phyloP scores from a whole-genome alignment of 2,888 invertebrate genomes.

The Drosophila trichaetosa region DNA sequence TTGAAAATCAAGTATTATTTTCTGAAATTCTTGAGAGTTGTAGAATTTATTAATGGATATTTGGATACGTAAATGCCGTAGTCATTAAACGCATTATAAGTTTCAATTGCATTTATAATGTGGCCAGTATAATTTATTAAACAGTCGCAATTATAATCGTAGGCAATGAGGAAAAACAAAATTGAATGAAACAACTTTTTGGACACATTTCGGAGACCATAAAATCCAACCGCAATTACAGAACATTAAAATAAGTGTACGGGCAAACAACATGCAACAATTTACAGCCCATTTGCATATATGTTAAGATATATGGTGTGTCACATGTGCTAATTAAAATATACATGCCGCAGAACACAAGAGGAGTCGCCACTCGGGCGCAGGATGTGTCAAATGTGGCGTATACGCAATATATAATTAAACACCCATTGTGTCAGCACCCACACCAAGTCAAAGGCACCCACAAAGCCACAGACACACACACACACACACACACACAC shows the following conservation, averaged over 20 bases:
- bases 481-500: neutral
- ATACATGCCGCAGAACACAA: constrained; percentile 47
- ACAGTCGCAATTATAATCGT: constrained; percentile 31
- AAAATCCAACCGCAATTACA: constrained; percentile 16
- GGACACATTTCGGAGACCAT: constrained; percentile 43
- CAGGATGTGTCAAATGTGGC: constrained; percentile 66
- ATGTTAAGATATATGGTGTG: constrained; percentile 29
- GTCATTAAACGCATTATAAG: constrained; percentile 43
- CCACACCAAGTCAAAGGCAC: constrained; percentile 13
- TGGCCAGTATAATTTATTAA: constrained; percentile 52
- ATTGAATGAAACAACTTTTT: constrained; percentile 35
- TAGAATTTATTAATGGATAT: constrained; percentile 23
- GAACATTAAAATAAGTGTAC: constrained; percentile 23
- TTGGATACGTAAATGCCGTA: constrained; percentile 28
- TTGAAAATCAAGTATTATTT: neutral
- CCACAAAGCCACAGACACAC: neutral
- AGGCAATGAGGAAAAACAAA: constrained; percentile 20
- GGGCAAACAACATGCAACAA: constrained; percentile 15
- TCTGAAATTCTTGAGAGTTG: neutral
- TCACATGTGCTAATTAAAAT: constrained; percentile 66
- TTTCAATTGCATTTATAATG: constrained; percentile 50
- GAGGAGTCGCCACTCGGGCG: constrained; percentile 8
- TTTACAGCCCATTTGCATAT: constrained; percentile 31
- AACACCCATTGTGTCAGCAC: constrained; percentile 48
- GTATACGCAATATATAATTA: constrained; percentile 73